A percentile compares a stretch with the other conserved stretches of the same genome.
Evolutionary conservation across 2,797 vertebrate species (phyloP).

Genomic region (Centroberyx gerrardi): DNA sequence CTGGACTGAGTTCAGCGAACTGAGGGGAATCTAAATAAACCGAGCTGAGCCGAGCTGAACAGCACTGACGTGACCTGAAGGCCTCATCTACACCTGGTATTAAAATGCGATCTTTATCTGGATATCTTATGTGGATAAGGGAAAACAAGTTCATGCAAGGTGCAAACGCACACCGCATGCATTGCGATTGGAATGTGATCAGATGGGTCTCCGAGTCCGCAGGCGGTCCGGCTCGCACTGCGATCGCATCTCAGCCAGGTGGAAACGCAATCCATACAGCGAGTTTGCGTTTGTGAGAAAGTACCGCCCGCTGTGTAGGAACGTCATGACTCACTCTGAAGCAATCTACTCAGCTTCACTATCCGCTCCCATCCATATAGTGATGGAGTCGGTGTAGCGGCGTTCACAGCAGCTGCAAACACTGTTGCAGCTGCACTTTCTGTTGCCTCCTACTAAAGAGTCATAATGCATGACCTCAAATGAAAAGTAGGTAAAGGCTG

Average conservation of each 20-base stretch:
- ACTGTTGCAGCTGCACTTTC: neutral
- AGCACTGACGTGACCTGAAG: no score
- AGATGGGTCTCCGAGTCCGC: neutral
- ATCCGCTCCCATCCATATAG: no score
- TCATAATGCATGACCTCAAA: neutral
- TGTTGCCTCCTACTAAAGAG: neutral
- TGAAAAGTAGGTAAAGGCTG: neutral
- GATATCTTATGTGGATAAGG: slow-evolving; percentile 9
- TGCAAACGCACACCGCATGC: neutral
- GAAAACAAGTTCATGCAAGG: slow-evolving; percentile 20
- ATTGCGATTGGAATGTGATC: slow-evolving; percentile 1
- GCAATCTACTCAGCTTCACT: neutral
- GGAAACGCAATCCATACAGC: slow-evolving; percentile 10
- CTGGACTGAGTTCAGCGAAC: no score
- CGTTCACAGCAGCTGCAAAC: no score
- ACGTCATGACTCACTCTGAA: slow-evolving; percentile 10
- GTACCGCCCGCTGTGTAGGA: slow-evolving; percentile 8
- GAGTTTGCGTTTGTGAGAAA: slow-evolving; percentile 19
- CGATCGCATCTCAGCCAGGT: neutral
- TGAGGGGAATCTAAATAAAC: no score
- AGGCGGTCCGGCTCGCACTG: no score
- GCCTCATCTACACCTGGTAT: no score
- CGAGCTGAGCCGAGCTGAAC: no score
- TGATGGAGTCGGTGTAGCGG: no score
- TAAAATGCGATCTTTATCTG: slow-evolving; percentile 8